Base-by-base conservation (phyloP, 2,113 vertebrate genomes). In the Sula dactylatra region DNA sequence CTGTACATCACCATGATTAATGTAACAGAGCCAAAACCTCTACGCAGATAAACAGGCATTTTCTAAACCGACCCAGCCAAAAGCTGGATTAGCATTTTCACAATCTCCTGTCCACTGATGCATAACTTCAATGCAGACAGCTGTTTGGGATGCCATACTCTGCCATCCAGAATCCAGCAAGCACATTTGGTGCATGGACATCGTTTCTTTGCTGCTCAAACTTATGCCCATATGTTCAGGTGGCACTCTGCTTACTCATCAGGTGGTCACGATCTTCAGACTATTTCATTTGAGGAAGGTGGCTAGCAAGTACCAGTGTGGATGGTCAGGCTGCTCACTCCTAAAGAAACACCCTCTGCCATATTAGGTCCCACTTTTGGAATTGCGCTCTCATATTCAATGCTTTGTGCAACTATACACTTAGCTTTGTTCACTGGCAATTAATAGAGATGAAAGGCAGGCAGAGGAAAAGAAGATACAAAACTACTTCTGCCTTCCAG, bases 171-270 rank as follows among this genome's bases (percentile, higher is more conserved):
- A 36, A 87, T 82, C 76, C 90, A 44, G n/a, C 42, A 93, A n/a
- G 77, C 84, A 66, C 79, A 94, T 9, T 82, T 93, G 47, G 88
- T 93, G 80, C 81, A 90, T 94, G 91, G 88, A 93, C 76, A 77
- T 76, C 74, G 62, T 84, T 77, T 29, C 92, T 84, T 9, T 69
- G 91, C 92, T 59, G 14, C 83, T 81, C 8, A 95, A 86, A 85
- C 16, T n/a, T 65, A 44, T 16, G 55, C n/a, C 94, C 13, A 29
- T 78, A 87, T 91, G 87, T 89, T 91, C 84, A 74, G 72, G 18
- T 96, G 92, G 95, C 95, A 16, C 7, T 2, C 14, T 95, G 97
- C 97, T 95, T 89, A 22, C 81, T 82, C 90, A 73, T 5, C 38
- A 66, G 59, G 38, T 85, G 62, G 24, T 95, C 19, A 25, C 31